A percentile compares a stretch with the other conserved stretches of the same genome.
These are phyloP conservation scores for Periparus ater DNA, from an alignment of 2,797 vertebrate species.

Conservation along the genomic window DNA sequence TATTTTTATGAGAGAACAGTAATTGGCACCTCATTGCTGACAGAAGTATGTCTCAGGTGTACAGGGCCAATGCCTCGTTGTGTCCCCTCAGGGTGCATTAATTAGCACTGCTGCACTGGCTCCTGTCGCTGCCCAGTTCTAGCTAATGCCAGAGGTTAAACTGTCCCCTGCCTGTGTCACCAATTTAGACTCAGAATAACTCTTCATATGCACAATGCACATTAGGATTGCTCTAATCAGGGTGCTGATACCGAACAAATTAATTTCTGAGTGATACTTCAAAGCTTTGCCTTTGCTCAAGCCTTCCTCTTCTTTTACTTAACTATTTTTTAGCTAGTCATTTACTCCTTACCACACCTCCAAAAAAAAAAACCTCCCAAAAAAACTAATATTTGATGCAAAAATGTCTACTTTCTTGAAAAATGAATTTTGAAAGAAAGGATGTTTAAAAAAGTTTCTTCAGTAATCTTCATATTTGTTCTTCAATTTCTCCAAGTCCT, in stretches of 20 bases:
- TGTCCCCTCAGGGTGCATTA: slow-evolving; percentile 58
- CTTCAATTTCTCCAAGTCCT: background rate
- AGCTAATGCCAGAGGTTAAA: slow-evolving; percentile 56
- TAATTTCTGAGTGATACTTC: background rate
- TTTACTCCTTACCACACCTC: background rate
- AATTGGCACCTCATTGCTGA: background rate
- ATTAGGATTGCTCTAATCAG: background rate
- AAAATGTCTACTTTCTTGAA: background rate
- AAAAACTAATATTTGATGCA: background rate
- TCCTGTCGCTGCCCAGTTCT: background rate
- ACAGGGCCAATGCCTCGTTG: slow-evolving; percentile 5
- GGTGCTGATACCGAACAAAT: background rate
- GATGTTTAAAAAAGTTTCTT: background rate
- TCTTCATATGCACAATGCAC: background rate
- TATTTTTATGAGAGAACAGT: slow-evolving; percentile 19
- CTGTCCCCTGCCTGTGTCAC: slow-evolving; percentile 28
- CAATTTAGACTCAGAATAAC: background rate
- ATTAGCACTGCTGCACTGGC: slow-evolving; percentile 54
- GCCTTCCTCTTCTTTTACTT: background rate
- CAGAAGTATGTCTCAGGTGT: slow-evolving; percentile 46
- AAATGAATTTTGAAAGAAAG: background rate
- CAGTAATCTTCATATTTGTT: background rate
- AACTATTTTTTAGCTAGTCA: background rate
- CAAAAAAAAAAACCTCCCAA: background rate
- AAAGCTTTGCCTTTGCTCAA: background rate